phyloP scores from a whole-genome alignment of 2,888 invertebrate genomes.

The Dynastes hyllus region DNA sequence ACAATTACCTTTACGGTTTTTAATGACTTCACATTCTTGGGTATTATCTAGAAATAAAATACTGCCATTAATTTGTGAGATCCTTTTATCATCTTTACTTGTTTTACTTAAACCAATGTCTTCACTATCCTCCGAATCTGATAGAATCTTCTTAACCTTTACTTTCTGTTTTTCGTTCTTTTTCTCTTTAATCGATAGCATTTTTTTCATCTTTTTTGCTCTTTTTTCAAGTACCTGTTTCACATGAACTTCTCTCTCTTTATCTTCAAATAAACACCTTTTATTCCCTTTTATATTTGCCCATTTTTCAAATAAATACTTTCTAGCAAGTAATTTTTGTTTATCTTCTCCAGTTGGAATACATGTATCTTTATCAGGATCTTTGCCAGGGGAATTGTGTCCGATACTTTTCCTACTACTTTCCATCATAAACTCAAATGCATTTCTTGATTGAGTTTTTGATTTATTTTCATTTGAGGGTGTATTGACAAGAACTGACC shows the following conservation, averaged over 20 bases:
- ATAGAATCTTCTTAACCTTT: constrained; percentile 43
- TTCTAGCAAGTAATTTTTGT: constrained; percentile 68
- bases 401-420: constrained; percentile 79
- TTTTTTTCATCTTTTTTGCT: constrained; percentile 74
- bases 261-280: constrained; percentile 76
- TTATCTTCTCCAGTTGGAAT: constrained; percentile 62
- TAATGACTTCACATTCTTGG: neutral
- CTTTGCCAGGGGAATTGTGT: constrained; percentile 77
- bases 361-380: constrained; percentile 66
- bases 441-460: constrained; percentile 68
- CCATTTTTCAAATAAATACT: constrained; percentile 76
- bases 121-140: constrained; percentile 48
- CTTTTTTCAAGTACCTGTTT: constrained; percentile 76
- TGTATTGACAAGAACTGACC: neutral
- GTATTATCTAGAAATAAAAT: neutral
- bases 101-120: constrained; percentile 16
- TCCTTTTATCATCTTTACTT: neutral
- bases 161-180: constrained; percentile 17
- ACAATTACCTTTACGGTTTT: neutral
- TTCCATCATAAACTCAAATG: constrained; percentile 81
- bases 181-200: constrained; percentile 60
- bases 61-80: neutral
- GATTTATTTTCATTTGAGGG: constrained; percentile 9
- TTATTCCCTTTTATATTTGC: constrained; percentile 77
- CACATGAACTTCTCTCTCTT: constrained; percentile 75